A percentile compares a stretch with the other conserved stretches of the same genome.
phyloP scores from a whole-genome alignment of 2,797 vertebrate genomes.

The Stomatorhinus walkeri region DNA sequence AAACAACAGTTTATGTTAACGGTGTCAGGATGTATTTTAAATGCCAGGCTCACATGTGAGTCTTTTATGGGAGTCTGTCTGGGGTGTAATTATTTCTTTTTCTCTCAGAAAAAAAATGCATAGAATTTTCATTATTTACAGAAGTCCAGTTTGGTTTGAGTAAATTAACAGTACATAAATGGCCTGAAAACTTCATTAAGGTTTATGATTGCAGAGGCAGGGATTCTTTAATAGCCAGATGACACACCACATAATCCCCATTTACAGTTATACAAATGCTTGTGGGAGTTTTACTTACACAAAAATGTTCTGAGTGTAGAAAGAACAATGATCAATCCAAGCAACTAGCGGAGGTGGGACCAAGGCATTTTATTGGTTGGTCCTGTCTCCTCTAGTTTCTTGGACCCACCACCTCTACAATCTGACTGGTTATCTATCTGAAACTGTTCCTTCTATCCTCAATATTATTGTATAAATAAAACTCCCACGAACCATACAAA shows the following conservation, averaged over 20 bases:
- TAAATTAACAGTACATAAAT: slow-evolving; percentile 48
- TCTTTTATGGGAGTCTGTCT: neutral
- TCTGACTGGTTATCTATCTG: neutral
- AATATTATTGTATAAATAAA: neutral
- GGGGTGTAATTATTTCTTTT: slow-evolving; percentile 61
- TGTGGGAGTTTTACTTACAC: neutral
- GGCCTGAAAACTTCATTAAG: slow-evolving; percentile 62
- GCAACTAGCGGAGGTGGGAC: neutral
- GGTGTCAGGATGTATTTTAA: neutral
- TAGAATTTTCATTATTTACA: slow-evolving; percentile 66
- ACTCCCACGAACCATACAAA: neutral
- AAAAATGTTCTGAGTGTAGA: neutral
- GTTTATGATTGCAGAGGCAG: slow-evolving; percentile 47
- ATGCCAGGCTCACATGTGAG: neutral
- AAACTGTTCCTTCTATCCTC: neutral
- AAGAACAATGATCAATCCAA: neutral
- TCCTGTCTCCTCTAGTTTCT: neutral
- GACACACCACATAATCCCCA: neutral
- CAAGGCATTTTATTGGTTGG: neutral
- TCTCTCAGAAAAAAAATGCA: slow-evolving; percentile 70
- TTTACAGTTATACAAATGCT: neutral
- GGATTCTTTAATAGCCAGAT: slow-evolving; percentile 1
- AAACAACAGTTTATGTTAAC: neutral
- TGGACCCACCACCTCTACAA: neutral
- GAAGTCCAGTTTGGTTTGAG: slow-evolving; percentile 30